Evolutionary conservation across 2,888 invertebrate genomes (phyloP), one percentile per base, ranked within the genome.

Genomic region (Meta bourneti): DNA sequence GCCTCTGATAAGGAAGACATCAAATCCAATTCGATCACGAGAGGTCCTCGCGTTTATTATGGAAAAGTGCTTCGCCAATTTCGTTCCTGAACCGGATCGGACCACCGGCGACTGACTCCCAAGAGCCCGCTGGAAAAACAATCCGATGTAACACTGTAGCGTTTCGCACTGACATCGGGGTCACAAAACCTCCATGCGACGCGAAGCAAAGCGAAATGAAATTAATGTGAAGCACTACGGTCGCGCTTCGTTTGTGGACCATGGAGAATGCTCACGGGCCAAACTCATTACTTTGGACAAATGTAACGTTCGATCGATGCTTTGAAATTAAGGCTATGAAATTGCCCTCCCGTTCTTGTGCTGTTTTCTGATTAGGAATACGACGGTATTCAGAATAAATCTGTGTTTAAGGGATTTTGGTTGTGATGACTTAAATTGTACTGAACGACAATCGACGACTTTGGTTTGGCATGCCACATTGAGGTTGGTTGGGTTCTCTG

Each of bases 221-320:
- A 84, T 84, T 75, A 84, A 75, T 61, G 72, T 48, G 20, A 11
- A 48, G 75, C 61, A n/a, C 74, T 84, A 61, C 61, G 16, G 84
- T 75, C 54, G 74, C 48, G 84, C 84, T 54, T 84, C 75, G 69
- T 9, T 19, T 74, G 61, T 61, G 84, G 48, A 84, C 74, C 84
- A 52, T 75, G 54, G 52, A 71, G 20, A 82, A 72, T 71, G 82
- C 70, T 49, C 82, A 52, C 72, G 72, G 84, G 75, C 49, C 84
- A 49, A 75, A 84, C 49, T 54, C 75, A 75, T 84, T 84, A 48
- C 75, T 48, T 20, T 75, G 61, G 61, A 61, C 61, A 61, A 16
- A 16, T 61, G 61, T 16, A 16, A 49, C 52, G 52, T 11, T 52
- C 16, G 51, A n/a, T 52, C 52, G 78, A 51, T 52, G 52, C 52